Conservation (phyloP, 2,797 vertebrate species). For the Neostethus bicornis region DNA sequence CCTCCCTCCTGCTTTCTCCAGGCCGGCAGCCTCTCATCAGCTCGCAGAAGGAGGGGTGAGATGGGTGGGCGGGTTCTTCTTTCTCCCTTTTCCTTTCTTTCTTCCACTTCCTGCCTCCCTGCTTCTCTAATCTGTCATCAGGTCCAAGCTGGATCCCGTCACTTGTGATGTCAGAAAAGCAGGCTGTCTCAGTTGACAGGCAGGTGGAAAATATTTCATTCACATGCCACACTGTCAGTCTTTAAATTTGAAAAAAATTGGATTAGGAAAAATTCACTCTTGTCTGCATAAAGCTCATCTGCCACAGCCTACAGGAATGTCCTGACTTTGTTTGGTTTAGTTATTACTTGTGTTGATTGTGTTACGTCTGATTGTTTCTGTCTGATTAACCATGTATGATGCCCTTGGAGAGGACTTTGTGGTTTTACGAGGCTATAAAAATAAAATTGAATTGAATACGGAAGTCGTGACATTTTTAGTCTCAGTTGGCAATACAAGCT, state of each 20-base stretch:
- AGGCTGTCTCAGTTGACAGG: constrained; percentile 29
- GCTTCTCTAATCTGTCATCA: constrained; percentile 63
- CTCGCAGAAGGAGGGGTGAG: constrained; percentile 9
- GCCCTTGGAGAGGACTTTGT: no score
- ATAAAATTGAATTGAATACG: no score
- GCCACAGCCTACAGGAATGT: no score
- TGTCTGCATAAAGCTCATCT: no score
- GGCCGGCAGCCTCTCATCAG: constrained; percentile 54
- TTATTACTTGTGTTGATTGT: no score
- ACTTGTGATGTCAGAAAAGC: constrained; percentile 54
- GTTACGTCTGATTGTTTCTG: no score
- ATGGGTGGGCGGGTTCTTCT: constrained; percentile 34
- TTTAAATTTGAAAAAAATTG: constrained; percentile 32
- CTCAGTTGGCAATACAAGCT: background rate
- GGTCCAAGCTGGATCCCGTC: constrained; percentile 37
- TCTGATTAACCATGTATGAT: no score
- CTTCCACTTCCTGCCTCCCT: constrained; percentile 66
- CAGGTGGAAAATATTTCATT: constrained; percentile 29
- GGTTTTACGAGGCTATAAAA: no score
- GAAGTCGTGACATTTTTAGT: background rate
- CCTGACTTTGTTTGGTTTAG: no score
- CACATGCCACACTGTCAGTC: constrained; percentile 34
- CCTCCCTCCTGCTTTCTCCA: constrained; percentile 58
- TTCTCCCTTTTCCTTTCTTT: constrained; percentile 68
- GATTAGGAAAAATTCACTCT: constrained; percentile 32